Evolutionary conservation across 2,888 invertebrate genomes (phyloP), one percentile per base, ranked within the genome.

Genomic region (Belgica antarctica): DNA sequence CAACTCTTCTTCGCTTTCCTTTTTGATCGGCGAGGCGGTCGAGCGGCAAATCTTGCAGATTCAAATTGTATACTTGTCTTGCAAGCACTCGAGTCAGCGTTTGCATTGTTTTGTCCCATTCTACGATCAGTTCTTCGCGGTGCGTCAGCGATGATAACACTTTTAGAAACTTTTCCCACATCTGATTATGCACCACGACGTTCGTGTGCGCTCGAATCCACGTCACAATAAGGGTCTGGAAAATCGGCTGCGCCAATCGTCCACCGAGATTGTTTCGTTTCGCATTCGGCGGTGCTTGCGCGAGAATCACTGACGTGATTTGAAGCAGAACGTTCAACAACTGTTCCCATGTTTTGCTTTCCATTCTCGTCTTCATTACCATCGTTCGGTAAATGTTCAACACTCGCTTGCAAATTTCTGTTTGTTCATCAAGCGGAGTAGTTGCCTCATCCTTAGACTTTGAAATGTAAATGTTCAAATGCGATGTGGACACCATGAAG

Each of bases 21-120:
- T 92, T 91, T 75, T 88, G 89, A 75, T 91, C 91, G 57, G 87
- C 89, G 61, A 92, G 81, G 34, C 91, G 83, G 75, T 92, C 92
- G 72, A 92, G 77, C 1, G 90, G 92, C 66, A 92, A 81, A 80
- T 96, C 95, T 62, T 89, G 89, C 73, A 98, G 82, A 82, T 98
- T 97, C 73, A 98, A 83, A 74, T 91, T 90, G 78, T 97, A 98
- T 22, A 98, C 95, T 78, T 97, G 95, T 17, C 95, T 86, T 0
- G 96, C 96, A 71, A 99, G 83, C 36, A 98, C 96, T 72, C 96
- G 85, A 0, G 97, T 98, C 73, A 98, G 79, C 0, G 96, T 97
- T 77, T 96, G 96, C 87, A 98, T 88, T n/a, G 94, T 95, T 88
- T 95, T 95, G 88, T 93, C 93, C 96, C 96, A 97, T 78, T 97